phyloP scores from a whole-genome alignment of 2,113 vertebrate species.

The Corythornis vintsioides region DNA sequence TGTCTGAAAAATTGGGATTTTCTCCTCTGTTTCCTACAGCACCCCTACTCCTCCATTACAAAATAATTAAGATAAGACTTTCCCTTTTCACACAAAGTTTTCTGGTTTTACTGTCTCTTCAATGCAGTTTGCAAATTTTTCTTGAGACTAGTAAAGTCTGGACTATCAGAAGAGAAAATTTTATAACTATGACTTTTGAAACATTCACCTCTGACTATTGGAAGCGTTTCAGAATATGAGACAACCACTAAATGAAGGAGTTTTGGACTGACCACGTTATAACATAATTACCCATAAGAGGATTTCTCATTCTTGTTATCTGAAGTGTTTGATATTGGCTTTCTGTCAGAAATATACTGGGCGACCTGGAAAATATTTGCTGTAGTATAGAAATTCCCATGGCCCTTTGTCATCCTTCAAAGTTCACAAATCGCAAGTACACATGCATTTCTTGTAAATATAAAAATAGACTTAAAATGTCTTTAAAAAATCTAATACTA shows the following conservation, averaged over 20 bases:
- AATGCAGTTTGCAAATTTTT: not conserved
- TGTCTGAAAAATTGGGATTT: not conserved
- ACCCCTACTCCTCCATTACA: rapidly evolving
- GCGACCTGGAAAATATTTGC: not conserved
- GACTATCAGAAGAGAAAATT: not conserved
- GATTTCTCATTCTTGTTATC: constrained; percentile 7
- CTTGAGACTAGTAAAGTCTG: not conserved
- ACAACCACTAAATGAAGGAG: not conserved
- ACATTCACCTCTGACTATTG: not conserved
- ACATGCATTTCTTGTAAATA: not conserved
- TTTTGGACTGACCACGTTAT: not conserved
- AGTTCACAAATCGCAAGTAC: not conserved
- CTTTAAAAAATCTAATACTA: not conserved
- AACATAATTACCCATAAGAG: not conserved
- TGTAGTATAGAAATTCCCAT: not conserved
- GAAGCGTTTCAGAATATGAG: not conserved
- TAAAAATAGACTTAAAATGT: not conserved
- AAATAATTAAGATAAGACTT: not conserved
- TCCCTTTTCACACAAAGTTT: not conserved
- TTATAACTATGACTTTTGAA: not conserved
- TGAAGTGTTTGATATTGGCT: constrained; percentile 16
- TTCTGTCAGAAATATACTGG: constrained; percentile 36
- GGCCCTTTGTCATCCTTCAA: not conserved
- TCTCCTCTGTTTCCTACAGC: not conserved
- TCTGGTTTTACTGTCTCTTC: not conserved